A percentile compares a stretch with the other conserved stretches of the same genome.
phyloP scores from a whole-genome alignment of 2,797 vertebrate genomes.

The Geotrypetes seraphini region DNA sequence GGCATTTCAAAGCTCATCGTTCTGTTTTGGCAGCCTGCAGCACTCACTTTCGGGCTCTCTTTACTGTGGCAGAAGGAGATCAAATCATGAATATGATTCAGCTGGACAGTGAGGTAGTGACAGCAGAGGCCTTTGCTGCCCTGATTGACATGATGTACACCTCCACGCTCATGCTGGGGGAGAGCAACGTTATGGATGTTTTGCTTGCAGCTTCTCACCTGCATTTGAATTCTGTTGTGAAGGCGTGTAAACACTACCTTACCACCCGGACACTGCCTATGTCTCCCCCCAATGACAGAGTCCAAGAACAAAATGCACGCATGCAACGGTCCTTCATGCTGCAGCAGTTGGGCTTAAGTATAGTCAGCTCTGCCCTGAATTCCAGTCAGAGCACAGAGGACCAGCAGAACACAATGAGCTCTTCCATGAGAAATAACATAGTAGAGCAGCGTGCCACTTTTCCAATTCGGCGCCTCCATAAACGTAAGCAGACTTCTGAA shows the following conservation, averaged over 20 bases:
- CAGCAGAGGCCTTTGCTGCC: conserved; percentile 88
- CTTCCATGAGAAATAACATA: conserved; percentile 38
- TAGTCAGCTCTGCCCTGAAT: conserved; percentile 84
- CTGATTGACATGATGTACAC: conserved; percentile 98
- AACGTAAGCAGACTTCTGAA: conserved; percentile 78
- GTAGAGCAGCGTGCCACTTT: conserved; percentile 74
- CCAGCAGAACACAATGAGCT: conserved; percentile 34
- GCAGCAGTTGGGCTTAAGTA: conserved; percentile 89
- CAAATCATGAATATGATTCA: conserved; percentile 94
- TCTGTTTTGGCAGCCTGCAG: conserved; percentile 92
- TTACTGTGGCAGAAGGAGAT: conserved; percentile 87
- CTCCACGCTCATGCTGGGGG: conserved; percentile 92
- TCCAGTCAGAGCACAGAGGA: conserved; percentile 60
- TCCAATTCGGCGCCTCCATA: conserved; percentile 81
- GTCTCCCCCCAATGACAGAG: conserved; percentile 70
- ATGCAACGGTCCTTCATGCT: conserved; percentile 91
- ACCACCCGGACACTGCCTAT: conserved; percentile 87
- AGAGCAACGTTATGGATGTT: conserved; percentile 97
- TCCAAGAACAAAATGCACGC: conserved; percentile 61
- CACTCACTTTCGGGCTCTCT: conserved; percentile 91
- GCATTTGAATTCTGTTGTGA: conserved; percentile 92
- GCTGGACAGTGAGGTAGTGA: conserved; percentile 94
- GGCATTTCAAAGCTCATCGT: conserved; percentile 93
- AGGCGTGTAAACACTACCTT: conserved; percentile 96
- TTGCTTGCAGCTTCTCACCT: conserved; percentile 90